These are phyloP conservation scores for Clitarchus hookeri DNA, from an alignment of 2,888 invertebrate genomes.

Conservation along the genomic window DNA sequence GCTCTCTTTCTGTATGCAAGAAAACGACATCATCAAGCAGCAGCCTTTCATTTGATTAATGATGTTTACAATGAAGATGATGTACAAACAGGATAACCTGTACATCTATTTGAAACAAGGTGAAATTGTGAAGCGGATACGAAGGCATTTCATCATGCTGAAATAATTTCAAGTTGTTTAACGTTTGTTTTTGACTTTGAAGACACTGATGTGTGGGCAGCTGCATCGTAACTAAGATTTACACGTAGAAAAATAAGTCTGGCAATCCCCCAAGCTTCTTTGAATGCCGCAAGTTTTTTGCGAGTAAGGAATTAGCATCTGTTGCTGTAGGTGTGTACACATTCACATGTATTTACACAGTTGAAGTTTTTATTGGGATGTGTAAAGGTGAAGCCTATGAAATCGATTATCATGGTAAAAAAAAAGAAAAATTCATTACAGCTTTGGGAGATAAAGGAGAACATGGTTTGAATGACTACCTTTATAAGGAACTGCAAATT, in stretches of 20 bases:
- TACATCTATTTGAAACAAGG: background rate
- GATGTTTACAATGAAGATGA: background rate
- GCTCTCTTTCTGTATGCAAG: background rate
- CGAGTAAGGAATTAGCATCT: background rate
- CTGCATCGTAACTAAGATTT: background rate
- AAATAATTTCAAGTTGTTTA: background rate
- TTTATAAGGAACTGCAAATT: background rate
- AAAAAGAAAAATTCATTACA: background rate
- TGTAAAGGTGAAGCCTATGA: background rate
- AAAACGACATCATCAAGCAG: background rate
- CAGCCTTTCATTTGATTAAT: background rate
- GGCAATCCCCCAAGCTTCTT: background rate
- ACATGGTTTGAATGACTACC: background rate
- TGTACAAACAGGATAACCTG: background rate
- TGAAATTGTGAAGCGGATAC: background rate
- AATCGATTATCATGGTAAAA: background rate
- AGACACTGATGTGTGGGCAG: background rate
- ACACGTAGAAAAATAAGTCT: background rate
- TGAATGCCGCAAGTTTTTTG: background rate
- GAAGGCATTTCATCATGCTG: background rate
- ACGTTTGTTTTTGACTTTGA: slow-evolving; percentile 15
- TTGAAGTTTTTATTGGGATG: background rate
- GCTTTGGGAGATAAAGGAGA: background rate
- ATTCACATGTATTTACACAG: background rate
- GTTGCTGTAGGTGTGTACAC: background rate